Base-by-base conservation (phyloP, 2,888 invertebrate species). In the Lumbricus terrestris region DNA sequence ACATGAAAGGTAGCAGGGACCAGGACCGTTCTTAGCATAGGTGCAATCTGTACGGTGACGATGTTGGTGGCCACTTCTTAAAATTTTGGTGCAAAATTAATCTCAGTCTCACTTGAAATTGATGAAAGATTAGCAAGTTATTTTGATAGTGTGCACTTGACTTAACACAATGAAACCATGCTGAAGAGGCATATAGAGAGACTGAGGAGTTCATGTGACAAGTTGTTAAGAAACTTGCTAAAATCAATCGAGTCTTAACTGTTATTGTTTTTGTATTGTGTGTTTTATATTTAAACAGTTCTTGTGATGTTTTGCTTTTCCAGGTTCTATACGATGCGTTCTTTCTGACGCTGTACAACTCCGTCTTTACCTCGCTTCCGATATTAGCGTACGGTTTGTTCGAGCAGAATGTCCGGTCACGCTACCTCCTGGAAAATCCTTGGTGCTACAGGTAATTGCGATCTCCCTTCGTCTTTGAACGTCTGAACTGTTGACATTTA, bases 301-400 rank as follows among this genome's bases (percentile, higher is more conserved):
- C 54, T 23, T 54, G 35, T 35, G 35, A 35, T 85, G 85, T 40
- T 40, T 88, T n/a, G n/a, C 29, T 83, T 16, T 69, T 54, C 3
- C 94, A 95, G 95, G 93, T 97, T 11, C 95, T 97, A 89, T 97
- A 96, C 94, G 97, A 97, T 94, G 96, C 97, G 0, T 95, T 97
- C 94, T 97, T 96, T 94, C 95, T 97, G 92, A 97, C 97, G 93
- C 95, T 96, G 91, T 97, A 96, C 95, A 97, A 97, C 95, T 96
- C 97, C 88, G 93, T 97, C 42, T 97, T 97, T 94, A 96, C 97
- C 0, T 96, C 97, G 0, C 94, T 97, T 89, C 97, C 97, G 0
- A 96, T 97, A 90, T 95, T 97, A 29, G 93, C 97, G 18, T 97
- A 97, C 92, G 97, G 97, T 0, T 95, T 97, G 90, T 96, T 97